phyloP scores from a whole-genome alignment of 2,797 vertebrate species.

The Tachyglossus aculeatus region DNA sequence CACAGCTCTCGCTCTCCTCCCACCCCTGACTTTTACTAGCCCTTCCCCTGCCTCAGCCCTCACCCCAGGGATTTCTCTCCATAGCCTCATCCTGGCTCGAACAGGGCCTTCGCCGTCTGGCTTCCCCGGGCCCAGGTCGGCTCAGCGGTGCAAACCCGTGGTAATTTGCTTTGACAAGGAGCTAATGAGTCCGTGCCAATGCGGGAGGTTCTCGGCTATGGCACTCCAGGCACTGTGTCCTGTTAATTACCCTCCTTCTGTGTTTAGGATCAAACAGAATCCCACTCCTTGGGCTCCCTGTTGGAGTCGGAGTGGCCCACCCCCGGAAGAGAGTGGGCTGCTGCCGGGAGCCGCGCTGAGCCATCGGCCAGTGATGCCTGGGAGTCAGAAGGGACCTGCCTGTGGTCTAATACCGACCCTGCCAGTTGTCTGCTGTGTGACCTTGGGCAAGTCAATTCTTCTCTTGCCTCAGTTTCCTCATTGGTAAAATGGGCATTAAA shows the following conservation, averaged over 20 bases:
- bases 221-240: too few species aligned
- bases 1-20: too few species aligned
- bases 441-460: too few species aligned
- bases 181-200: not conserved
- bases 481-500: too few species aligned
- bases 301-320: accelerated
- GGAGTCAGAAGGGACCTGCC: too few species aligned
- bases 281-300: accelerated
- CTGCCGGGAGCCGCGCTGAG: not conserved
- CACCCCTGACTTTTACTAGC: too few species aligned
- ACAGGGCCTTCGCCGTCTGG: too few species aligned
- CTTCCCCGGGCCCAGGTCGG: too few species aligned
- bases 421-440: too few species aligned
- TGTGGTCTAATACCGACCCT: too few species aligned
- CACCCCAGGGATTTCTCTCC: not conserved
- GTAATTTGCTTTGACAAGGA: not conserved
- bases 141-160: not conserved
- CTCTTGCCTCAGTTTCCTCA: too few species aligned
- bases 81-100: too few species aligned
- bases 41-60: not conserved
- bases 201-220: accelerated
- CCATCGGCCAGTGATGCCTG: not conserved
- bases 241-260: not conserved
- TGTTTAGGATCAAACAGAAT: accelerated
- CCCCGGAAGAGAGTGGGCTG: accelerated